These are phyloP conservation scores for Ceuthmochares aereus DNA, from an alignment of 2,113 vertebrate species.

Conservation along the genomic window DNA sequence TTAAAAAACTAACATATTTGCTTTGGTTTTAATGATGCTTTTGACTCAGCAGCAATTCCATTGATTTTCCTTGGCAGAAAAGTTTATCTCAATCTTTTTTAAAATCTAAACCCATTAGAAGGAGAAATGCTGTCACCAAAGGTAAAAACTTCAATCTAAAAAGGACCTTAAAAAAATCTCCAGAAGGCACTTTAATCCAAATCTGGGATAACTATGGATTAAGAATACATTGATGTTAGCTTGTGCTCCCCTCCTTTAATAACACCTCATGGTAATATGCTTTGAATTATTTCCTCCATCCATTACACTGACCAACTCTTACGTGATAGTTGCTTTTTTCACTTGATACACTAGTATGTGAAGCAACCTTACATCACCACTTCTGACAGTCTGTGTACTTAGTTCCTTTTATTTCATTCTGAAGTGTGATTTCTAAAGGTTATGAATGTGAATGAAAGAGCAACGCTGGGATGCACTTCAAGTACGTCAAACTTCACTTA, in stretches of 20 bases:
- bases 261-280: background rate
- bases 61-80: background rate
- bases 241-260: background rate
- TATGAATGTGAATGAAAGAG: background rate
- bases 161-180: background rate
- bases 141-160: background rate
- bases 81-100: background rate
- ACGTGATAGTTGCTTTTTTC: background rate
- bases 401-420: background rate
- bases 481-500: background rate
- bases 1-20: background rate
- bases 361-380: background rate
- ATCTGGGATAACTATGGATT: conserved; percentile 48
- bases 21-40: background rate
- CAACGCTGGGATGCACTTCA: background rate
- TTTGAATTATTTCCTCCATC: background rate
- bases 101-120: background rate
- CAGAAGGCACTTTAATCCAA: conserved; percentile 43
- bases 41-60: background rate
- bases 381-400: background rate
- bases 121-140: background rate
- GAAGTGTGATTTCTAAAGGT: background rate
- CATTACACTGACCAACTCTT: background rate
- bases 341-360: background rate
- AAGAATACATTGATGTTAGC: background rate